A percentile compares a stretch with the other conserved stretches of the same genome.
Conservation (phyloP, 1,140 invertebrate species). For the Phenacoccus solenopsis region DNA sequence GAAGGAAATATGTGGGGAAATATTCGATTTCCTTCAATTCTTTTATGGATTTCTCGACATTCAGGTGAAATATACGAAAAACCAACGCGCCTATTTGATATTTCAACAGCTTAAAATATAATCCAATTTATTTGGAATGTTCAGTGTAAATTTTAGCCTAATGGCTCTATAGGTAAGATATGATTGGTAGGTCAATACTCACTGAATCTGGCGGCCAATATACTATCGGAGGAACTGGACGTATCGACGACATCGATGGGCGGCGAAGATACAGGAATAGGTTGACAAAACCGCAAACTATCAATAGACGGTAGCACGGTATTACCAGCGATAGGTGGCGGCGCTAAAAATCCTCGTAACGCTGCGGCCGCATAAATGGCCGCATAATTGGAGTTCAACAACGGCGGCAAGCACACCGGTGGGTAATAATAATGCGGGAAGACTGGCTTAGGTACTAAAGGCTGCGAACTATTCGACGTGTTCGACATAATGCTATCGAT, state of each 20-base stretch:
- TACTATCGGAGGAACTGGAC: slow-evolving; percentile 7
- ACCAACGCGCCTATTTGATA: too few species aligned
- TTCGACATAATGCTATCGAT: slow-evolving; percentile 27
- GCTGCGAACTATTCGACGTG: not conserved
- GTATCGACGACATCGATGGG: slow-evolving; percentile 7
- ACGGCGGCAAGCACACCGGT: slow-evolving; percentile 26
- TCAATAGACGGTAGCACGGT: slow-evolving; percentile 10
- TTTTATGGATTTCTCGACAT: too few species aligned
- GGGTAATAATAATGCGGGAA: slow-evolving; percentile 22
- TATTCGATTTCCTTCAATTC: too few species aligned
- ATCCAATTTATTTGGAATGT: too few species aligned
- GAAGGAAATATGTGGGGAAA: too few species aligned
- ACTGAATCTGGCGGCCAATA: not conserved
- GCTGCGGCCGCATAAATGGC: slow-evolving; percentile 27
- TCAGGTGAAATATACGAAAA: too few species aligned
- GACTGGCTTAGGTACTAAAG: slow-evolving; percentile 6
- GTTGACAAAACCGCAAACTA: not conserved
- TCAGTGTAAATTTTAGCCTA: too few species aligned
- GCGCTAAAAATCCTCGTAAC: slow-evolving; percentile 23
- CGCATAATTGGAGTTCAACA: slow-evolving; percentile 21
- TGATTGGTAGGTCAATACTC: too few species aligned
- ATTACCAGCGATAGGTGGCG: slow-evolving; percentile 17
- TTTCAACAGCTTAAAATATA: too few species aligned
- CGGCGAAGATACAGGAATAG: not conserved
- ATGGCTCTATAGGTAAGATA: too few species aligned